Percentiles rank a stretch among this genome's conserved stretches.
These are phyloP conservation scores for Dynastes maya DNA, from an alignment of 2,888 invertebrate genomes.

Conservation along the genomic window DNA sequence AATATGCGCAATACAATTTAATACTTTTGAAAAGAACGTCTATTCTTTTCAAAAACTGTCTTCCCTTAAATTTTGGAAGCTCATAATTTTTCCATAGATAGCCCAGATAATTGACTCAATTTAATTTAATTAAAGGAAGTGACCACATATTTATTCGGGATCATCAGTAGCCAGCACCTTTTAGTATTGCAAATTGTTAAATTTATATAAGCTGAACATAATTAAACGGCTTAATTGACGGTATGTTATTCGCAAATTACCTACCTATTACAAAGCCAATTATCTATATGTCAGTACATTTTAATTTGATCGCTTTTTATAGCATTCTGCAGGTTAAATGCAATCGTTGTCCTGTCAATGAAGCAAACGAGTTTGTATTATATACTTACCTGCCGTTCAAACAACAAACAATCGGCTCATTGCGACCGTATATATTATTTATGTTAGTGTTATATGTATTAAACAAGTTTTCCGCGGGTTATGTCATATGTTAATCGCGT, in stretches of 20 bases:
- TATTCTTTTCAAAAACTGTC: no score
- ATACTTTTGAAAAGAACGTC: no score
- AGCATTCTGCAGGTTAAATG: constrained; percentile 14
- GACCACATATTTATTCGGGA: background rate
- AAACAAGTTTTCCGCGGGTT: constrained; percentile 19
- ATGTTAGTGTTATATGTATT: constrained; percentile 10
- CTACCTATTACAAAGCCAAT: constrained; percentile 23
- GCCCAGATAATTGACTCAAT: background rate
- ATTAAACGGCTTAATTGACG: constrained; percentile 21
- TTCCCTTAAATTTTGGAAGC: no score
- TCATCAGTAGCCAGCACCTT: background rate
- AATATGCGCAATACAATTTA: no score
- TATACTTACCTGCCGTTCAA: background rate
- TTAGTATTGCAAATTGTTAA: constrained; percentile 21
- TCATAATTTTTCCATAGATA: no score
- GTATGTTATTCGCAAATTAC: constrained; percentile 13
- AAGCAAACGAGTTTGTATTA: constrained; percentile 19
- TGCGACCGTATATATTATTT: constrained; percentile 25
- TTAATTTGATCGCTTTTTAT: constrained; percentile 25
- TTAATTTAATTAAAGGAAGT: constrained; percentile 2
- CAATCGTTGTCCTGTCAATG: constrained; percentile 9
- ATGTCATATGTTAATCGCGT: constrained; percentile 33
- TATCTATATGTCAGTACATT: constrained; percentile 20
- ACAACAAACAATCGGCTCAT: constrained; percentile 1
- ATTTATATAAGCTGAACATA: constrained; percentile 4